Base-by-base conservation (phyloP, 2,797 vertebrate genomes). In the Coccyzus lansbergi region DNA sequence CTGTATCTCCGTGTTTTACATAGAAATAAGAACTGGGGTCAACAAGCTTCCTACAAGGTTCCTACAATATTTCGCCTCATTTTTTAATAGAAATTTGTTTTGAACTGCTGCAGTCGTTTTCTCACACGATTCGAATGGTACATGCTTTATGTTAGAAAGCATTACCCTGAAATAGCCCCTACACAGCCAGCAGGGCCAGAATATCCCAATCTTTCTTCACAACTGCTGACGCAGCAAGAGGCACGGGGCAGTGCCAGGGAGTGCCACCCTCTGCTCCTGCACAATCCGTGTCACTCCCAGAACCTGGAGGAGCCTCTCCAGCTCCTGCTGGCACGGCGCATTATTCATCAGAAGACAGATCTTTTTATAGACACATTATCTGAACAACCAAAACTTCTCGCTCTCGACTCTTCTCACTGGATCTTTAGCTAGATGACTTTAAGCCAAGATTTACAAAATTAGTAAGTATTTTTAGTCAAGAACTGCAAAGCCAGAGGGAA, bases 281-380 rank as follows among this genome's bases (percentile, higher is more conserved):
- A 85, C n/a, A 51, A 8, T 9, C 59, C 7, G 0, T 2, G n/a
- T 46, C 11, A 2, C n/a, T 76, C 88, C 55, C 67, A 69, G 34
- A 58, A 28, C 29, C 78, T 52, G 0, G 0, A 28, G 6, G 22
- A 92, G 28, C 40, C 70, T 78, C 44, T 2, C 2, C 6, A 25
- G 36, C 22, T 63, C 25, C 58, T 71, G 80, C 76, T 85, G 92
- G 84, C 44, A 49, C 31, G 24, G 76, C 9, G 18, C 64, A 33
- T 77, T 80, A 70, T 83, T 85, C 70, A 83, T 81, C 75, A 74
- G 15, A 59, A 36, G 29, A n/a, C 53, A 52, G 15, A 17, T 52
- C 34, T 74, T 87, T 81, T 82, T 40, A 75, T 42, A 88, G 74
- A 15, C 1, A 52, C 10, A 1, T 62, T 65, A 38, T 6, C 60